These are phyloP conservation scores for Pristionchus arcanus DNA, from an alignment of 2,888 invertebrate genomes.

Conservation along the genomic window DNA sequence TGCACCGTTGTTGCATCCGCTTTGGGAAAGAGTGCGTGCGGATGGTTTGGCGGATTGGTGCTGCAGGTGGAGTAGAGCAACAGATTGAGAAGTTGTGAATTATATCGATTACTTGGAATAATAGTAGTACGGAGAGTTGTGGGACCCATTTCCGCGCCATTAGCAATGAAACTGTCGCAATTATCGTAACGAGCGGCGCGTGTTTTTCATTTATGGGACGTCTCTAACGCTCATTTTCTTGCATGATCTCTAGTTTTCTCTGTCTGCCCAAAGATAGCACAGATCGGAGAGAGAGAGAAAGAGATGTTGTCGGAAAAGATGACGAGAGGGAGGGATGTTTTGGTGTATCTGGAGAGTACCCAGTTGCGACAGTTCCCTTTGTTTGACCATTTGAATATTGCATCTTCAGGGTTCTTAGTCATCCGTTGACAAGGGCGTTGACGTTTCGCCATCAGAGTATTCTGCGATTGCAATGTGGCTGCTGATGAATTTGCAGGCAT, in stretches of 20 bases:
- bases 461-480: not conserved
- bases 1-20: conserved; percentile 18
- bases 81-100: not conserved
- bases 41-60: not conserved
- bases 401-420: not conserved
- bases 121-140: not conserved
- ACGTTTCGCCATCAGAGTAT: not conserved
- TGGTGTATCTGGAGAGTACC: not conserved
- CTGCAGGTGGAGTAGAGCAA: not conserved
- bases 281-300: not conserved
- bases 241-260: not conserved
- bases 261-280: not conserved
- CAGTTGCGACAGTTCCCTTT: not conserved
- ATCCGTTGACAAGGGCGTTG: not conserved
- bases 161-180: conserved; percentile 17
- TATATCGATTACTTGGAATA: not conserved
- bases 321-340: not conserved
- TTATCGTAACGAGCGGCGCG: not conserved
- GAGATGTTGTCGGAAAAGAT: not conserved
- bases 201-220: not conserved
- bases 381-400: not conserved
- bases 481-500: too few species aligned
- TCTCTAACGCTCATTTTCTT: not conserved
- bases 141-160: not conserved
- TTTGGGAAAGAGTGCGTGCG: not conserved